Conservation (phyloP, 2,113 vertebrate species). For the Peromyscus polionotus region DNA sequence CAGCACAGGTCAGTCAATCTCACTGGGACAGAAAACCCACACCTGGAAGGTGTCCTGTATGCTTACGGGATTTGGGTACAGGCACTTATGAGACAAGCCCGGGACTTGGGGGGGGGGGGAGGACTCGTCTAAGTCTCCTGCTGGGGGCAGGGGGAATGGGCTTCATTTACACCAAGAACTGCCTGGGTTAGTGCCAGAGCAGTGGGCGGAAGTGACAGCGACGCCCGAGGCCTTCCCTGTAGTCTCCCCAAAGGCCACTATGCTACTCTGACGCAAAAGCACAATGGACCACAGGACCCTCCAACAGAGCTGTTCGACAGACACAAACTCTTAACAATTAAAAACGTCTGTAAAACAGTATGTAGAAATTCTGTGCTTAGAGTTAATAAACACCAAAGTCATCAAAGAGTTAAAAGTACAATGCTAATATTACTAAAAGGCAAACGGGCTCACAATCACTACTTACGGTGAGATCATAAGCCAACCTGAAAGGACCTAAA, state of each 20-base stretch:
- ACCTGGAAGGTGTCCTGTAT: not conserved
- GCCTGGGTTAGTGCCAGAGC: not conserved
- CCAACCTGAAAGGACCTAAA: conserved; percentile 52
- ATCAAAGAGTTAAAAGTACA: conserved; percentile 63
- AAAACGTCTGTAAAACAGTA: conserved; percentile 74
- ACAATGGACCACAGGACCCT: not conserved
- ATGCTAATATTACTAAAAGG: conserved; percentile 65
- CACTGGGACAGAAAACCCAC: not conserved
- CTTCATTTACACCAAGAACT: not conserved
- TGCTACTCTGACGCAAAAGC: not conserved
- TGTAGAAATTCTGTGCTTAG: conserved; percentile 42
- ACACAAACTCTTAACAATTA: conserved; percentile 52
- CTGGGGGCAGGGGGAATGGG: not conserved
- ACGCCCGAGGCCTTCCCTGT: not conserved
- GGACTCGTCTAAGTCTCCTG: not conserved
- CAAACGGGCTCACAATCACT: not conserved
- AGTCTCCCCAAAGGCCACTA: not conserved
- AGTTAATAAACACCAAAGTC: conserved; percentile 50
- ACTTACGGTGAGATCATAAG: not conserved
- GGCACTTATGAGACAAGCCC: not conserved
- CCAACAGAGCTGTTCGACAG: not conserved
- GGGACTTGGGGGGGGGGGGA: too few species aligned
- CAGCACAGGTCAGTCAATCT: conserved; percentile 39
- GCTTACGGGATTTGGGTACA: not conserved
- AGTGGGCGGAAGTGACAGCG: not conserved